A percentile compares a stretch with the other conserved stretches of the same genome.
Conservation (phyloP, 2,797 vertebrate genomes). For the Eurystomus glaucurus region DNA sequence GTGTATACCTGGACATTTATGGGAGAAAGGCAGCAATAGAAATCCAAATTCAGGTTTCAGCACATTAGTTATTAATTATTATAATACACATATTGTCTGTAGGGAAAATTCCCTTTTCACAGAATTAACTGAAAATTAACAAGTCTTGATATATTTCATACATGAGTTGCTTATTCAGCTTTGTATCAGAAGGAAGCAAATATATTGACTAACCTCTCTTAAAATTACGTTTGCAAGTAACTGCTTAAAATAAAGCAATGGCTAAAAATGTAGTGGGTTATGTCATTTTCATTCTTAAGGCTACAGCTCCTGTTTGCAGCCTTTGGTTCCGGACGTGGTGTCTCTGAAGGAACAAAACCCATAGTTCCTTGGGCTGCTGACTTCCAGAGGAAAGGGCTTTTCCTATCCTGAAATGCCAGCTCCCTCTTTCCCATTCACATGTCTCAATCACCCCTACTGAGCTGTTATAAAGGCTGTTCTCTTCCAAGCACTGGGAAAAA, state of each 20-base stretch:
- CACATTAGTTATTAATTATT: neutral
- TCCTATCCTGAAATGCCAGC: neutral
- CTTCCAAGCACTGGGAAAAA: neutral
- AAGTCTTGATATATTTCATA: neutral
- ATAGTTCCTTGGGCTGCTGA: neutral
- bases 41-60: neutral
- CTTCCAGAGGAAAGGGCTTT: neutral
- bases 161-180: neutral
- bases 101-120: neutral
- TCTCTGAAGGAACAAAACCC: neutral
- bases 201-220: neutral
- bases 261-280: neutral
- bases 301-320: neutral
- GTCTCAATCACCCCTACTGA: accelerated
- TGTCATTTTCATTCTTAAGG: neutral
- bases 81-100: neutral
- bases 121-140: neutral
- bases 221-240: neutral
- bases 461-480: neutral
- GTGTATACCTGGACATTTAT: neutral
- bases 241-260: slow-evolving; percentile 2
- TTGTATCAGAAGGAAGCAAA: neutral
- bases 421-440: neutral
- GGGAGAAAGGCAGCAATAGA: neutral
- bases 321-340: neutral